Evolutionary conservation across 2,113 vertebrate species (phyloP).

Genomic region (Bettongia penicillata): DNA sequence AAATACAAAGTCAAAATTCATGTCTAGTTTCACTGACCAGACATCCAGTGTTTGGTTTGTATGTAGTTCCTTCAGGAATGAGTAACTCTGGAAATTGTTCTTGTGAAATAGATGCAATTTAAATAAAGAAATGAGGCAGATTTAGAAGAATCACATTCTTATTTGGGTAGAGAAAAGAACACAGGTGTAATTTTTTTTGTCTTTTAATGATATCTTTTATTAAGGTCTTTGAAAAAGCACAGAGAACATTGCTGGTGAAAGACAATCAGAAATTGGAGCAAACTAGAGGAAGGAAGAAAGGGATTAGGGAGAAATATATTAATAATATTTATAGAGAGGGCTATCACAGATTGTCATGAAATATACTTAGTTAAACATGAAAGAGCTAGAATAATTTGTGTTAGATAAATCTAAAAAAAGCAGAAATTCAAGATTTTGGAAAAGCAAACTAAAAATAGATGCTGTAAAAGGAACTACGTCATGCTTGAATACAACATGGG

Average conservation of each 20-base stretch:
- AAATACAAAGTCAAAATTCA: background rate
- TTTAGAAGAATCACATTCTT: background rate
- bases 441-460: background rate
- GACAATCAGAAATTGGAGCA: background rate
- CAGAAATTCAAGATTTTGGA: background rate
- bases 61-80: background rate
- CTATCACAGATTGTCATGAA: too few relatives aligned
- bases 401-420: background rate
- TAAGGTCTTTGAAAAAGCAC: background rate
- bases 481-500: background rate
- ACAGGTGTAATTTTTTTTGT: background rate
- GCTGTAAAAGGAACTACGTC: background rate
- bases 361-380: too few relatives aligned
- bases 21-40: background rate
- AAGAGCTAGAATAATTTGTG: too few relatives aligned
- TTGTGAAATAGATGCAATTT: background rate
- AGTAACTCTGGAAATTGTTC: background rate
- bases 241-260: background rate
- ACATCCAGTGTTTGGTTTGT: background rate
- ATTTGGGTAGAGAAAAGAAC: background rate
- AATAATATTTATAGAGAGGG: too few relatives aligned
- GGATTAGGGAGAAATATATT: too few relatives aligned
- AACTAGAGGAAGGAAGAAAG: background rate
- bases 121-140: background rate
- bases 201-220: background rate